phyloP scores from a whole-genome alignment of 1,140 invertebrate species.

The Archivesica marissinica region DNA sequence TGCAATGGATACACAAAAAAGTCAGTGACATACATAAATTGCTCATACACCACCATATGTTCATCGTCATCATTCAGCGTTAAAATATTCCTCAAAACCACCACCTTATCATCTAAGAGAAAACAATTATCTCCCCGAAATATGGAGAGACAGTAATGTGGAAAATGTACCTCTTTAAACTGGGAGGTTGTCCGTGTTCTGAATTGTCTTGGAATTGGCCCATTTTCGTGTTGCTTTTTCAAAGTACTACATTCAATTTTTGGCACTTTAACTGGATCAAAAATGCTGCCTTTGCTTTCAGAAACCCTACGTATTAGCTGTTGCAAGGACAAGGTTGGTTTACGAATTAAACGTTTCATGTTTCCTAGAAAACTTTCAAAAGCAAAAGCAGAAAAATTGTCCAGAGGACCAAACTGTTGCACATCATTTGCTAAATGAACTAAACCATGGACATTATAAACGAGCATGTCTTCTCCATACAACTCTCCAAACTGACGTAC shows the following conservation, averaged over 20 bases:
- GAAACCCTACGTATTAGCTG: constrained; percentile 75
- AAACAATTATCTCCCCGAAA: constrained; percentile 45
- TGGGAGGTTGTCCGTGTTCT: not conserved
- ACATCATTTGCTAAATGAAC: constrained; percentile 58
- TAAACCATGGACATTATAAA: constrained; percentile 61
- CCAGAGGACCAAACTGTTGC: constrained; percentile 40
- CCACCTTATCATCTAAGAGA: constrained; percentile 19
- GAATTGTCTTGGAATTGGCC: constrained; percentile 11
- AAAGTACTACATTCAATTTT: not conserved
- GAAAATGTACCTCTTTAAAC: constrained; percentile 31
- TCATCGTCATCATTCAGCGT: not conserved
- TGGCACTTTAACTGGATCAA: not conserved
- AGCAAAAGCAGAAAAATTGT: constrained; percentile 53
- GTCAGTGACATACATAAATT: not conserved
- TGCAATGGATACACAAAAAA: not conserved
- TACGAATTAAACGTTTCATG: constrained; percentile 53
- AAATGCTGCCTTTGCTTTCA: constrained; percentile 62
- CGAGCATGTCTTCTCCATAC: constrained; percentile 51
- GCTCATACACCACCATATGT: not conserved
- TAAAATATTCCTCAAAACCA: constrained; percentile 47
- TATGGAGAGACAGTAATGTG: not conserved
- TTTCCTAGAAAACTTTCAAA: constrained; percentile 63
- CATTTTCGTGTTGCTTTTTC: constrained; percentile 26
- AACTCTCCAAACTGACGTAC: constrained; percentile 32
- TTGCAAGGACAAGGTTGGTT: constrained; percentile 68